phyloP scores from a whole-genome alignment of 2,888 invertebrate species.

The Idaea dimidiata region DNA sequence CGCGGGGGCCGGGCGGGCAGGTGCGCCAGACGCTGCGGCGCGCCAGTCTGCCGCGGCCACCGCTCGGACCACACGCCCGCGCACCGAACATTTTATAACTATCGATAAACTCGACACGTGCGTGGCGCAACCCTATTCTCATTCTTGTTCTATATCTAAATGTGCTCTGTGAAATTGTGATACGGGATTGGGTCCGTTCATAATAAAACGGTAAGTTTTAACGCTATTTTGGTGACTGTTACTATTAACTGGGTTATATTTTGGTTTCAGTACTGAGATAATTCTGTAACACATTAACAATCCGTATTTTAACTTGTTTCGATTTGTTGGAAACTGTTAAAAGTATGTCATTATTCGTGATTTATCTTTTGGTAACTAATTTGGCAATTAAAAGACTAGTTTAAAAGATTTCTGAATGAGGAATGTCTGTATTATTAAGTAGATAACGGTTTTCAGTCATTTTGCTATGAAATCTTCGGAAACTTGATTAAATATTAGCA shows the following conservation, averaged over 20 bases:
- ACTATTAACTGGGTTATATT: constrained; percentile 53
- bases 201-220: constrained; percentile 38
- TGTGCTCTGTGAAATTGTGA: constrained; percentile 65
- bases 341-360: constrained; percentile 58
- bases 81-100: constrained; percentile 34
- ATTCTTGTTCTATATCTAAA: constrained; percentile 57
- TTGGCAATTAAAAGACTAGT: too few species aligned
- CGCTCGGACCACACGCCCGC: constrained; percentile 64
- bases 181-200: constrained; percentile 38
- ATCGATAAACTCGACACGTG: constrained; percentile 60
- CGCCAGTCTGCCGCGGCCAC: constrained; percentile 74
- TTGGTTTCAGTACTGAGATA: constrained; percentile 49
- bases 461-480: background rate
- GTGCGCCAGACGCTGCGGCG: constrained; percentile 75
- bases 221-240: constrained; percentile 17
- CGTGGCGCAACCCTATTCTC: constrained; percentile 67
- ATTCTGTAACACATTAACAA: constrained; percentile 52
- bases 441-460: background rate
- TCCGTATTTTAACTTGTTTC: constrained; percentile 51
- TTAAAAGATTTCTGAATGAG: background rate
- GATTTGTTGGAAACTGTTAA: constrained; percentile 51
- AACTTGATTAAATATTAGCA: constrained; percentile 1
- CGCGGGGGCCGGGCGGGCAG: constrained; percentile 72
- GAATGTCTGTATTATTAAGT: background rate
- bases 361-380: constrained; percentile 33